Conservation (phyloP, 2,113 vertebrate species). For the Menura novaehollandiae region DNA sequence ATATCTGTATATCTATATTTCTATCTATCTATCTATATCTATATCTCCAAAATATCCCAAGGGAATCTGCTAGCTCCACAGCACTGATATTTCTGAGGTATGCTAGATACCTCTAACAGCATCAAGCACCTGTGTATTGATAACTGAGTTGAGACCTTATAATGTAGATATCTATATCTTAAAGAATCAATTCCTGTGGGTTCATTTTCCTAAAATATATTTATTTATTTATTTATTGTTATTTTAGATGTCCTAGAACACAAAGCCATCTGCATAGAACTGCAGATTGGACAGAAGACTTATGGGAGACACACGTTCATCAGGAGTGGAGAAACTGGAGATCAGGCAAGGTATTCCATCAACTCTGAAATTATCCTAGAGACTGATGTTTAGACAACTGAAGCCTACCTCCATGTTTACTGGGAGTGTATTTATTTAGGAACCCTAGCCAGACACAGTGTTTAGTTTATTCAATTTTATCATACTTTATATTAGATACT, state of each 20-base stretch:
- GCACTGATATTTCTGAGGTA: not conserved
- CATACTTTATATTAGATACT: not conserved
- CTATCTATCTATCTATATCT: not conserved
- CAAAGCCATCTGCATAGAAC: not conserved
- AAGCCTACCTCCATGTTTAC: not conserved
- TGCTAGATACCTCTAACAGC: not conserved
- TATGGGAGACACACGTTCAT: not conserved
- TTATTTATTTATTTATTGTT: not conserved
- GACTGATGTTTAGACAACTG: not conserved
- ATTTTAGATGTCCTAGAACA: not conserved
- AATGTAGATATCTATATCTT: not conserved
- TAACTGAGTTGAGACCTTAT: not conserved
- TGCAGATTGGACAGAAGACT: not conserved
- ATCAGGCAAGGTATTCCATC: not conserved
- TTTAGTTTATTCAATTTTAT: not conserved
- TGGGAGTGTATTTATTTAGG: not conserved
- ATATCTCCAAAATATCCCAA: not conserved
- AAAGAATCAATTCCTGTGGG: not conserved
- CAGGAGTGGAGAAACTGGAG: not conserved
- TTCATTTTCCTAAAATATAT: not conserved
- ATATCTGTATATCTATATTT: not conserved
- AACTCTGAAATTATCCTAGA: not conserved
- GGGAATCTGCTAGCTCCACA: not conserved
- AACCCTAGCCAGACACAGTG: rapidly evolving
- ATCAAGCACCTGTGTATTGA: not conserved